Evolutionary conservation across 2,888 invertebrate genomes (phyloP), one percentile per base, ranked within the genome.

Genomic region (Cheilosia urbana): DNA sequence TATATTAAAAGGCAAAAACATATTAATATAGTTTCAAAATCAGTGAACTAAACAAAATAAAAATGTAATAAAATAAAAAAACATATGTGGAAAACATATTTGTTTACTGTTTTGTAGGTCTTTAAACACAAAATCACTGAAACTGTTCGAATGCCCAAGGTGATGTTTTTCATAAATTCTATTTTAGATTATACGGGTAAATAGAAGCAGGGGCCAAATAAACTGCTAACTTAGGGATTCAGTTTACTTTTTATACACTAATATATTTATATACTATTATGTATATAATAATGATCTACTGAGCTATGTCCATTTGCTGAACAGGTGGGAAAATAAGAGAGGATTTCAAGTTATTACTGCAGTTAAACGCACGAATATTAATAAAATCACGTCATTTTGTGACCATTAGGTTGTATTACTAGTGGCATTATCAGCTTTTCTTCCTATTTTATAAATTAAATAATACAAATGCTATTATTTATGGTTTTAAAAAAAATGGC

Each of bases 371-470:
- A 60, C 68, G 42, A 63, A 57, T 69, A 68, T 58, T n/a, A 45
- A 75, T 51, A 21, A 58, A 80, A 69, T 72, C 85, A 81, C 85
- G 85, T 85, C 85, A n/a, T 77, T 85, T 85, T 76, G 85, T 85
- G 85, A 81, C 85, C 71, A 76, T 85, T 30, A 65, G 65, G 37
- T 65, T 75, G 30, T 66, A 69, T 19, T 19, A 21, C 9, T 51
- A 21, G 75, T 71, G 55, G 75, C 79, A 65, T 63, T 62, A 21
- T 79, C 34, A 69, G 58, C 24, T 79, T n/a, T 40, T 73, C 57
- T 60, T 76, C 71, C 65, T 80, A 60, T 53, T 69, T 45, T 40
- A 68, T 63, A 66, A 51, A 78, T 73, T 17, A 45, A 78, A 66
- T 55, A 57, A 49, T 71, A 72, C 62, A 57, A 60, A 37, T 68